phyloP scores from a whole-genome alignment of 2,888 invertebrate species.

The Drosophila glabriapex region DNA sequence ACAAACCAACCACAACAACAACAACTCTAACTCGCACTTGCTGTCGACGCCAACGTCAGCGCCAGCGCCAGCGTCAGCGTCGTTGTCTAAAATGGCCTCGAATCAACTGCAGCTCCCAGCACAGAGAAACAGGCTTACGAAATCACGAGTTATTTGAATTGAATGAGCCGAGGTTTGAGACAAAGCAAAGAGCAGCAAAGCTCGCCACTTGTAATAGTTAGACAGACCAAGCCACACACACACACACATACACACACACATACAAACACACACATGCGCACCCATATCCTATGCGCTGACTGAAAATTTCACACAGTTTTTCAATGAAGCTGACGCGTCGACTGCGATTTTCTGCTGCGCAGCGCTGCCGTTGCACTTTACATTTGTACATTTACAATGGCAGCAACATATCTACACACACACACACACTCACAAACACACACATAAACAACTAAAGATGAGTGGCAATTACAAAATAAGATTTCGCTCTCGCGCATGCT shows the following conservation, averaged over 20 bases:
- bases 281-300: constrained; percentile 45
- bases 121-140: constrained; percentile 75
- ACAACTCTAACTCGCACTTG: constrained; percentile 64
- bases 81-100: constrained; percentile 72
- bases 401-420: constrained; percentile 13
- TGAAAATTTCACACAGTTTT: constrained; percentile 71
- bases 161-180: constrained; percentile 65
- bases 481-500: constrained; percentile 43
- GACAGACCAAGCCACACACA: constrained; percentile 52
- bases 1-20: constrained; percentile 38
- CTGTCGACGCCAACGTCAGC: constrained; percentile 56
- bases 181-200: constrained; percentile 49
- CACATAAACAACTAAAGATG: constrained; percentile 50
- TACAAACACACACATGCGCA: constrained; percentile 6
- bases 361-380: constrained; percentile 62
- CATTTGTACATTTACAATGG: constrained; percentile 26
- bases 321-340: constrained; percentile 51
- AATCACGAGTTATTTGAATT: constrained; percentile 80
- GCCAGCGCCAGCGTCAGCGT: constrained; percentile 29
- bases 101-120: constrained; percentile 65
- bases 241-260: constrained; percentile 19
- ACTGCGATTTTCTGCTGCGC: constrained; percentile 26
- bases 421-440: not conserved
- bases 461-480: constrained; percentile 66
- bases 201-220: constrained; percentile 60